phyloP scores from a whole-genome alignment of 2,888 invertebrate species.

The Dinocampus coccinellae region DNA sequence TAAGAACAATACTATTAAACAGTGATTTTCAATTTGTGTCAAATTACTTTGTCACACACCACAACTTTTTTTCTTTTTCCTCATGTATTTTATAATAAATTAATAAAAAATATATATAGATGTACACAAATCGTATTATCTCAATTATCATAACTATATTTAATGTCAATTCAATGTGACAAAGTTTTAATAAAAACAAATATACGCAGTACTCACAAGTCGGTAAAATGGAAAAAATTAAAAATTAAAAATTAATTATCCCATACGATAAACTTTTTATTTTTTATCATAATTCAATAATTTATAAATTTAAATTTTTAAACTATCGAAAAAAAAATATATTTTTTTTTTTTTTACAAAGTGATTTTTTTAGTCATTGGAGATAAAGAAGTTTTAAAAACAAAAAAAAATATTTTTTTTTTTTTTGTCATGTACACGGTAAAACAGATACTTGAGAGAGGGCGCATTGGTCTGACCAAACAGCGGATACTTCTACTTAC shows the following conservation, averaged over 20 bases:
- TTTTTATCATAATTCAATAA: no score
- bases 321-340: no score
- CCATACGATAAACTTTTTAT: no score
- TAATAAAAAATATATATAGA: background rate
- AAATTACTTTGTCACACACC: background rate
- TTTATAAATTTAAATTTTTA: no score
- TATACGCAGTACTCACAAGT: background rate
- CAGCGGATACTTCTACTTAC: background rate
- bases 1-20: background rate
- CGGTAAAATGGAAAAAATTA: background rate
- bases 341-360: background rate
- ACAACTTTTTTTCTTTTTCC: background rate
- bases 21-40: background rate
- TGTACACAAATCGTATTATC: background rate
- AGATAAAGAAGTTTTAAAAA: background rate
- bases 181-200: background rate
- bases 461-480: constrained; percentile 6
- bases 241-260: no score
- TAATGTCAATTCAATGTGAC: background rate
- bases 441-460: background rate
- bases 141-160: background rate
- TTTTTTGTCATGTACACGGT: background rate
- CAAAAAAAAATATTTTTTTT: no score
- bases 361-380: background rate
- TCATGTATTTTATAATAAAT: background rate